These are phyloP conservation scores for Pachliopta kotzebuea DNA, from an alignment of 2,888 invertebrate genomes.

Conservation along the genomic window DNA sequence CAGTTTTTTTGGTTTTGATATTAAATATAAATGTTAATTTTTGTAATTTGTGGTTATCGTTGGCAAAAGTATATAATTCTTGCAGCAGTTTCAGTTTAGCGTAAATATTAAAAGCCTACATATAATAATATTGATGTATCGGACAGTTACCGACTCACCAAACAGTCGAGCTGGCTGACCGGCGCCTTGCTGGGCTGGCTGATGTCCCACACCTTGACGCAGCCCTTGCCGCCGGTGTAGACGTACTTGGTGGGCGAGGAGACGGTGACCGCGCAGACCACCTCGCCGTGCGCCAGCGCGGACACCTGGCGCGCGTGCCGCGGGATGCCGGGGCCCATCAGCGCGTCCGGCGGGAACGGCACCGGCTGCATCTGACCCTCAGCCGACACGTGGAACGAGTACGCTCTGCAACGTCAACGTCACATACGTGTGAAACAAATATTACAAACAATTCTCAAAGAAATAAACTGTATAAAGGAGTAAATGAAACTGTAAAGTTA, in stretches of 20 bases:
- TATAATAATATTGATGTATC: constrained; percentile 11
- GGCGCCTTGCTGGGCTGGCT: constrained; percentile 94
- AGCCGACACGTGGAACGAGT: constrained; percentile 95
- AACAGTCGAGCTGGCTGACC: constrained; percentile 94
- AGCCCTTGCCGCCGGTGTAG: constrained; percentile 97
- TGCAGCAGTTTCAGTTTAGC: neutral
- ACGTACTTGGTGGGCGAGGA: constrained; percentile 95
- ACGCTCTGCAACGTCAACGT: constrained; percentile 83
- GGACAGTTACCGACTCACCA: constrained; percentile 84
- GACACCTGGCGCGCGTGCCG: constrained; percentile 95
- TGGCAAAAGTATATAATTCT: too few relatives aligned
- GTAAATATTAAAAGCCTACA: neutral
- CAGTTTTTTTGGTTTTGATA: too few relatives aligned
- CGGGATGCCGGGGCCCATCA: constrained; percentile 96
- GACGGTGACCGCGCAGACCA: constrained; percentile 98
- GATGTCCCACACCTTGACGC: constrained; percentile 99
- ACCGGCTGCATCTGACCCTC: constrained; percentile 95
- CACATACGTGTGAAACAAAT: too few relatives aligned
- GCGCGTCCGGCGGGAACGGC: constrained; percentile 96
- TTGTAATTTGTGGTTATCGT: too few relatives aligned
- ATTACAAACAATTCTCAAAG: too few relatives aligned
- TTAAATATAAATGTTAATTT: too few relatives aligned
- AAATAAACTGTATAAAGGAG: too few relatives aligned
- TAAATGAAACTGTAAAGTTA: too few relatives aligned
- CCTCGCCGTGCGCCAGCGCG: constrained; percentile 96